These are phyloP conservation scores for Caenorhabditis doughertyi DNA, from an alignment of 2,888 invertebrate genomes.

Conservation along the genomic window DNA sequence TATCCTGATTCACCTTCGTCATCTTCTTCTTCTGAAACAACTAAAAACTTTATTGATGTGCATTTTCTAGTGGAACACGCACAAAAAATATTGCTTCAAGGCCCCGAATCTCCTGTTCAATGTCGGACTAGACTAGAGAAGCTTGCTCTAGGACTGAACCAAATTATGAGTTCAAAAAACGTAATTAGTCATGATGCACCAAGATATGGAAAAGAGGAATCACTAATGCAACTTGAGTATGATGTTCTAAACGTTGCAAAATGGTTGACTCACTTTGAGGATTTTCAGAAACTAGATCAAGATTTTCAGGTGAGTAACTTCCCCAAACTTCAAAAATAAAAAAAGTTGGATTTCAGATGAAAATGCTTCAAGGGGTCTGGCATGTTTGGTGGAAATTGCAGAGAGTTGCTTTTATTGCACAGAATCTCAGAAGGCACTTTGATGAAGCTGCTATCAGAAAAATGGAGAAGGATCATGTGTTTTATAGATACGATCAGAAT, in stretches of 20 bases:
- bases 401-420: no score
- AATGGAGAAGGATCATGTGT: background rate
- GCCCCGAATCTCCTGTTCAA: background rate
- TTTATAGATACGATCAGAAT: background rate
- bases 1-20: no score
- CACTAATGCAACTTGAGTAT: conserved; percentile 4
- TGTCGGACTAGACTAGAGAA: background rate
- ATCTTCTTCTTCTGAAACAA: background rate
- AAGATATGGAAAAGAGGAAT: conserved; percentile 1
- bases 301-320: conserved; percentile 19
- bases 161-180: background rate
- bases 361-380: conserved; percentile 44
- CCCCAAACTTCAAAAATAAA: background rate
- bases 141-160: background rate
- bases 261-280: conserved; percentile 49
- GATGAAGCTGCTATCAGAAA: background rate
- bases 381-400: background rate
- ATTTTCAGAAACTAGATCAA: conserved; percentile 32
- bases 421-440: background rate
- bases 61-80: conserved; percentile 18
- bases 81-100: background rate
- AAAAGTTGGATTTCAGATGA: conserved; percentile 9
- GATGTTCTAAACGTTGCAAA: conserved; percentile 30
- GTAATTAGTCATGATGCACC: no score
- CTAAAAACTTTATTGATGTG: conserved; percentile 11